These are phyloP conservation scores for Danaus melanippus DNA, from an alignment of 1,140 invertebrate genomes.

Conservation along the genomic window DNA sequence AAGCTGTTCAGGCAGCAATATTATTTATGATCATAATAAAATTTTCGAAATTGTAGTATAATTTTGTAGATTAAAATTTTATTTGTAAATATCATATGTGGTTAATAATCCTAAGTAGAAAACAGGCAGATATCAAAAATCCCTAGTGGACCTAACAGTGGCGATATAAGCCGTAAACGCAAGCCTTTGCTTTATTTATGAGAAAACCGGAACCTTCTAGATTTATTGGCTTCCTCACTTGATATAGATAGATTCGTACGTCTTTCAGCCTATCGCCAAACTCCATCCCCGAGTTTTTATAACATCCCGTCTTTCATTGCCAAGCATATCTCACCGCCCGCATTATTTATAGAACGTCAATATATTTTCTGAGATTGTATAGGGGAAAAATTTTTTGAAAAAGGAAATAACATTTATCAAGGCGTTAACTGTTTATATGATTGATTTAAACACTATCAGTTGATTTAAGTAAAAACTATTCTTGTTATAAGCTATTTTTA, in stretches of 20 bases:
- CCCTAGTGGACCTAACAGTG: slow-evolving; percentile 36
- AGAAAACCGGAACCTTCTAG: slow-evolving; percentile 40
- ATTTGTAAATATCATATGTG: too few relatives aligned
- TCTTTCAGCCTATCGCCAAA: slow-evolving; percentile 46
- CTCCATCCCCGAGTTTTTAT: slow-evolving; percentile 50
- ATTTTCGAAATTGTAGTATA: too few relatives aligned
- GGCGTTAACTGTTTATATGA: too few relatives aligned
- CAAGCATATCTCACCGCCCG: slow-evolving; percentile 31
- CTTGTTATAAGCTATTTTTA: too few relatives aligned
- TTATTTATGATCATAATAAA: too few relatives aligned
- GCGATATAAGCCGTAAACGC: slow-evolving; percentile 26
- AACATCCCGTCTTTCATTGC: slow-evolving; percentile 35
- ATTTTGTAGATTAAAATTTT: too few relatives aligned
- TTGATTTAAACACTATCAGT: too few relatives aligned
- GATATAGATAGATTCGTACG: slow-evolving; percentile 44
- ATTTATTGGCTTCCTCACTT: slow-evolving; percentile 59
- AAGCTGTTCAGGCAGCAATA: too few relatives aligned
- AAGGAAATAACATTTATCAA: too few relatives aligned
- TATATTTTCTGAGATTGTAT: slow-evolving; percentile 34
- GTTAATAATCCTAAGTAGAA: too few relatives aligned
- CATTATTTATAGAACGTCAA: slow-evolving; percentile 42
- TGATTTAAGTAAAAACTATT: too few relatives aligned
- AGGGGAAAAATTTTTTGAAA: slow-evolving; percentile 2
- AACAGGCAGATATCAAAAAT: slow-evolving; percentile 13
- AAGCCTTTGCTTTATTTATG: slow-evolving; percentile 48